These are phyloP conservation scores for Limonius californicus DNA, from an alignment of 1,140 invertebrate species.

Conservation along the genomic window DNA sequence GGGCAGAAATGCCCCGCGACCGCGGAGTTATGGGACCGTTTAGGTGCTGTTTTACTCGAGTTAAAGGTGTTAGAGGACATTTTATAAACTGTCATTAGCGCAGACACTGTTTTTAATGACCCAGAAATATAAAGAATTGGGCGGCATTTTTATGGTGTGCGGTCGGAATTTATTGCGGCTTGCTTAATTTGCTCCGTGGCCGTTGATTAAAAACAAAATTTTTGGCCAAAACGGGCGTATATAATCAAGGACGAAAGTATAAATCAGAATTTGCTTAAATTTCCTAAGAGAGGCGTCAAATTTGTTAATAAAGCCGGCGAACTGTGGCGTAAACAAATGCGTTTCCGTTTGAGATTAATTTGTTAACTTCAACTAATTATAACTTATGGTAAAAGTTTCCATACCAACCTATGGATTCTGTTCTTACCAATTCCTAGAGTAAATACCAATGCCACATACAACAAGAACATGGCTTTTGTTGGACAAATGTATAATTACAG, in stretches of 20 bases:
- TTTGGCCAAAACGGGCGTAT: conserved; percentile 3
- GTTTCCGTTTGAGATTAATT: too few species aligned
- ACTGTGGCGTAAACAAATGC: too few species aligned
- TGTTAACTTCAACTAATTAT: too few species aligned
- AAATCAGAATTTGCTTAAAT: conserved; percentile 11
- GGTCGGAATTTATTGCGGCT: not conserved
- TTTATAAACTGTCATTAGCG: not conserved
- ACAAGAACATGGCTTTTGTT: too few species aligned
- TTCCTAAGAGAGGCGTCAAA: conserved; percentile 7
- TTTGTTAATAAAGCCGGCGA: too few species aligned
- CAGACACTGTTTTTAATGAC: conserved; percentile 5
- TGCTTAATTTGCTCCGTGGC: too few species aligned
- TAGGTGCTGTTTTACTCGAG: not conserved
- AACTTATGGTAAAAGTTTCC: too few species aligned
- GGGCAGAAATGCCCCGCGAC: too few species aligned
- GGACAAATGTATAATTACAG: too few species aligned
- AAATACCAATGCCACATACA: too few species aligned
- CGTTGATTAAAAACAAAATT: not conserved
- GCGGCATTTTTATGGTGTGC: not conserved
- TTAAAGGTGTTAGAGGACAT: not conserved
- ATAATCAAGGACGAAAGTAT: conserved; percentile 1
- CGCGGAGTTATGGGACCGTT: conserved; percentile 2
- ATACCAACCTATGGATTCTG: too few species aligned
- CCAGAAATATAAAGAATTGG: conserved; percentile 2
- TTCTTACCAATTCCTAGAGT: too few species aligned